A percentile compares a stretch with the other conserved stretches of the same genome.
Conservation (phyloP, 2,888 invertebrate species). For the Cantharis flavilabris region DNA sequence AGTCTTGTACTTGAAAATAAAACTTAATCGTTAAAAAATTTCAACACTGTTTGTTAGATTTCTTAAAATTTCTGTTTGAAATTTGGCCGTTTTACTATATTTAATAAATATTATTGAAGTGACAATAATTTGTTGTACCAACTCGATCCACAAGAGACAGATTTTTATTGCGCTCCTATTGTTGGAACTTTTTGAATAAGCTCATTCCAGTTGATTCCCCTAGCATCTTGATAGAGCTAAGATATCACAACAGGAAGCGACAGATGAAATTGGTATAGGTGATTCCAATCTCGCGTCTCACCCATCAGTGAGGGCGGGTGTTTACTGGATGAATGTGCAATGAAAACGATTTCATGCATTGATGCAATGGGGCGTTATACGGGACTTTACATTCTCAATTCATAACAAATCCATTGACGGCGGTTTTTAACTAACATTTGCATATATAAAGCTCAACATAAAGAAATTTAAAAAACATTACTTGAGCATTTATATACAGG, state of each 20-base stretch:
- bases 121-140: slow-evolving; percentile 1
- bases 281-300: slow-evolving; percentile 37
- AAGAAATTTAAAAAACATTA: slow-evolving; percentile 7
- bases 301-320: slow-evolving; percentile 34
- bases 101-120: background rate
- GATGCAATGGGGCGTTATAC: slow-evolving; percentile 36
- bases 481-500: background rate
- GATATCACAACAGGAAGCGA: slow-evolving; percentile 33
- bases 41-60: background rate
- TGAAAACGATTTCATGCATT: slow-evolving; percentile 34
- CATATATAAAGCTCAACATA: slow-evolving; percentile 21
- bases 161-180: slow-evolving; percentile 24
- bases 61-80: background rate
- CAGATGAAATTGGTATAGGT: slow-evolving; percentile 33
- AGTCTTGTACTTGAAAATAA: too few species aligned
- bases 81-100: background rate
- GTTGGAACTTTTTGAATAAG: slow-evolving; percentile 23
- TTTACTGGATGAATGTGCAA: slow-evolving; percentile 30
- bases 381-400: slow-evolving; percentile 16
- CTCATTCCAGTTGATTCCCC: slow-evolving; percentile 26
- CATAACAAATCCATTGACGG: slow-evolving; percentile 2
- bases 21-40: too few species aligned
- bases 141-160: slow-evolving; percentile 5
- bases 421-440: slow-evolving; percentile 16
- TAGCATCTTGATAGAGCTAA: slow-evolving; percentile 28